Evolutionary conservation across 2,113 vertebrate genomes (phyloP).

Genomic region (Bos taurus): ARS-UCD2.0 NC_037352.1:41697501-41698000

Average conservation of each 20-base stretch:
- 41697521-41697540: neutral
- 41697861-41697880: neutral
- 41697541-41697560: neutral
- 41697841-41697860: neutral
- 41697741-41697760: conserved; percentile 80
- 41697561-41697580: neutral
- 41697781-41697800: neutral
- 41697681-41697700: conserved; percentile 86
- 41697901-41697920: accelerated
- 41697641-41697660: conserved; percentile 79
- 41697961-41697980: neutral
- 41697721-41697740: conserved; percentile 84
- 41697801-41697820: neutral
- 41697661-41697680: conserved; percentile 84
- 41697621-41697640: conserved; percentile 78
- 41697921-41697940: neutral
- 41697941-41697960: neutral
- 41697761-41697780: conserved; percentile 73
- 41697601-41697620: conserved; percentile 70
- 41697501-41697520: neutral
- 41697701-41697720: conserved; percentile 84
- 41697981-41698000: neutral
- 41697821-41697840: neutral
- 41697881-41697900: neutral
- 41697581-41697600: conserved; percentile 57